A percentile compares a stretch with the other conserved stretches of the same genome.
phyloP scores from a whole-genome alignment of 2,888 invertebrate genomes.

The Lysandra coridon region DNA sequence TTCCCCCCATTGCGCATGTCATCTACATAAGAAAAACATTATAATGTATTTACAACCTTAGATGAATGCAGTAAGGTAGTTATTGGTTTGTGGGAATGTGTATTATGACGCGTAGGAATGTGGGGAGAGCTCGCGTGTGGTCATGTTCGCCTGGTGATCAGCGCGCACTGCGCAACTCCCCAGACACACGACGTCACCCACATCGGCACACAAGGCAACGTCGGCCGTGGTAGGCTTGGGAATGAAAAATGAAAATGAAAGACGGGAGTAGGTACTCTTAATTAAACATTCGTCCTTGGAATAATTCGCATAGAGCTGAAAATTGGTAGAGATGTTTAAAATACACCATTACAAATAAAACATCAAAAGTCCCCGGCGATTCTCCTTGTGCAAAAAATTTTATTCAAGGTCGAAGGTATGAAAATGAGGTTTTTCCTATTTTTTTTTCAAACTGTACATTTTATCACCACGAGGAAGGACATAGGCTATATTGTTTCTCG shows the following conservation, averaged over 20 bases:
- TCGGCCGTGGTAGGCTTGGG: slow-evolving; percentile 37
- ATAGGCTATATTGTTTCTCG: no score
- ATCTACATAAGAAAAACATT: slow-evolving; percentile 2
- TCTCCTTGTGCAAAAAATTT: no score
- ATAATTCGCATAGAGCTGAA: no score
- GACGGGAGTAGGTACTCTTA: neutral
- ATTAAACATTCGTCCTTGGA: no score
- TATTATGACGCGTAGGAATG: slow-evolving; percentile 54
- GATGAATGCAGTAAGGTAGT: slow-evolving; percentile 38
- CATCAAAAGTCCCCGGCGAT: no score
- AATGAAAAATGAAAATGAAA: neutral
- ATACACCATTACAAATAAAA: no score
- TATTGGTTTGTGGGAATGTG: slow-evolving; percentile 38
- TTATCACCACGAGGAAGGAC: no score
- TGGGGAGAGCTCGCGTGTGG: slow-evolving; percentile 48
- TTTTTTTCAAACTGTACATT: no score
- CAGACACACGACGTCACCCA: slow-evolving; percentile 72
- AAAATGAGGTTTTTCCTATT: no score
- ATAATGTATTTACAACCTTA: slow-evolving; percentile 8
- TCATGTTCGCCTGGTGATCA: slow-evolving; percentile 69
- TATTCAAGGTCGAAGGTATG: no score
- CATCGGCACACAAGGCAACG: slow-evolving; percentile 45
- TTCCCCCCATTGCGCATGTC: slow-evolving; percentile 37
- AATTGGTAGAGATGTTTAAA: no score
- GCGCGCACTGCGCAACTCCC: slow-evolving; percentile 80